These are phyloP conservation scores for Carcina quercana DNA, from an alignment of 2,888 invertebrate species.

Conservation along the genomic window DNA sequence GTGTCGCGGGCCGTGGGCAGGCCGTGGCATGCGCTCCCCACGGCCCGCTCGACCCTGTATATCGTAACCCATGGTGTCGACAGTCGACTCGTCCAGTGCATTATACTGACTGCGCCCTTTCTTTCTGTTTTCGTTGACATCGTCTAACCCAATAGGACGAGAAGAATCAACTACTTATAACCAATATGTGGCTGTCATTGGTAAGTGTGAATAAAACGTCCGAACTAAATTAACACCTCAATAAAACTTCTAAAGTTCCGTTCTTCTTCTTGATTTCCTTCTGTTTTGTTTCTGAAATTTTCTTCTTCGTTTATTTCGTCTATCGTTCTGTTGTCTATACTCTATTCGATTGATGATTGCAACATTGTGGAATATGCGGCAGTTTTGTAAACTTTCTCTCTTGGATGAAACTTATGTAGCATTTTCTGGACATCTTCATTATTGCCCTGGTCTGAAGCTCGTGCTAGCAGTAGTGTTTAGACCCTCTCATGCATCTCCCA, in stretches of 20 bases:
- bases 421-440: conserved; percentile 36
- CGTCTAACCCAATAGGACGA: conserved; percentile 88
- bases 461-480: conserved; percentile 51
- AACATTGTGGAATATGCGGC: conserved; percentile 72
- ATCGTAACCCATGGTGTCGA: conserved; percentile 46
- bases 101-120: conserved; percentile 74
- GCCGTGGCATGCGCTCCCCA: conserved; percentile 41
- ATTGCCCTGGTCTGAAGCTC: conserved; percentile 38
- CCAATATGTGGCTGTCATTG: conserved; percentile 96
- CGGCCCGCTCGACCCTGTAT: conserved; percentile 47
- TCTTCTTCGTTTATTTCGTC: conserved; percentile 34
- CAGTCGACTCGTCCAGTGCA: conserved; percentile 59
- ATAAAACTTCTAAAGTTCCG: conserved; percentile 60
- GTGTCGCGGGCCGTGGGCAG: conserved; percentile 50
- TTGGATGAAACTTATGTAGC: conserved; percentile 46
- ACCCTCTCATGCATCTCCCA: conserved; percentile 53
- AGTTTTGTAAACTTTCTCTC: conserved; percentile 44
- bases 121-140: conserved; percentile 81
- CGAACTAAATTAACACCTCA: conserved; percentile 69
- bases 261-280: conserved; percentile 39
- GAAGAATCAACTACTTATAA: conserved; percentile 96
- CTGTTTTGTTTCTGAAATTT: conserved; percentile 22
- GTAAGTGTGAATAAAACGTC: conserved; percentile 83
- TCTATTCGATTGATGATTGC: conserved; percentile 54
- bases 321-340: conserved; percentile 36